Percentiles rank a stretch among this genome's conserved stretches.
phyloP scores from a whole-genome alignment of 2,797 vertebrate genomes.

The Xenopus petersii region DNA sequence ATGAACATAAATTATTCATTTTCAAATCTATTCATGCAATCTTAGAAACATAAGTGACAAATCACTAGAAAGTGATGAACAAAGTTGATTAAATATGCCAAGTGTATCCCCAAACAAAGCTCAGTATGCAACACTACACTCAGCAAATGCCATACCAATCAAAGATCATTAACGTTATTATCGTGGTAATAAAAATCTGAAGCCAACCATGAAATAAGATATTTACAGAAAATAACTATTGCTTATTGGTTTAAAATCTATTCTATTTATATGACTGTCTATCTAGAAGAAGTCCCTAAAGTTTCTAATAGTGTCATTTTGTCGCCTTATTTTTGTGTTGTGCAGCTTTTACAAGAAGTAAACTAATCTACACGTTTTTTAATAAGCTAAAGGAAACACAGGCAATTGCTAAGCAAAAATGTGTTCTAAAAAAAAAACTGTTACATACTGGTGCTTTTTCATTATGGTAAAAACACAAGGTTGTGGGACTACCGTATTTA shows the following conservation, averaged over 20 bases:
- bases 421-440: too few species aligned
- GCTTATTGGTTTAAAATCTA: slow-evolving; percentile 7
- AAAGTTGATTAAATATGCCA: slow-evolving; percentile 41
- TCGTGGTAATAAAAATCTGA: slow-evolving; percentile 40
- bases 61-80: slow-evolving; percentile 17
- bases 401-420: too few species aligned
- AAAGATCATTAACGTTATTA: slow-evolving; percentile 43
- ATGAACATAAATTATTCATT: slow-evolving; percentile 13
- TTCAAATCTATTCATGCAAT: slow-evolving; percentile 29
- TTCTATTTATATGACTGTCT: neutral
- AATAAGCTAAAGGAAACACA: too few species aligned
- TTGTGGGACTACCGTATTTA: too few species aligned
- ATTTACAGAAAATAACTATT: slow-evolving; percentile 14
- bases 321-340: too few species aligned
- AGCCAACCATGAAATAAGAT: slow-evolving; percentile 38
- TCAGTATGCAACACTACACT: slow-evolving; percentile 27
- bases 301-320: too few species aligned
- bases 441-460: too few species aligned
- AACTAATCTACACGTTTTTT: too few species aligned
- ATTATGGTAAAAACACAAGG: too few species aligned
- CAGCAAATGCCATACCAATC: slow-evolving; percentile 37
- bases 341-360: too few species aligned
- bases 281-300: too few species aligned
- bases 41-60: slow-evolving; percentile 16
- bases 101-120: slow-evolving; percentile 26